Evolutionary conservation across 2,797 vertebrate genomes (phyloP), one percentile per base, ranked within the genome.

Genomic region (Momotus momota): DNA sequence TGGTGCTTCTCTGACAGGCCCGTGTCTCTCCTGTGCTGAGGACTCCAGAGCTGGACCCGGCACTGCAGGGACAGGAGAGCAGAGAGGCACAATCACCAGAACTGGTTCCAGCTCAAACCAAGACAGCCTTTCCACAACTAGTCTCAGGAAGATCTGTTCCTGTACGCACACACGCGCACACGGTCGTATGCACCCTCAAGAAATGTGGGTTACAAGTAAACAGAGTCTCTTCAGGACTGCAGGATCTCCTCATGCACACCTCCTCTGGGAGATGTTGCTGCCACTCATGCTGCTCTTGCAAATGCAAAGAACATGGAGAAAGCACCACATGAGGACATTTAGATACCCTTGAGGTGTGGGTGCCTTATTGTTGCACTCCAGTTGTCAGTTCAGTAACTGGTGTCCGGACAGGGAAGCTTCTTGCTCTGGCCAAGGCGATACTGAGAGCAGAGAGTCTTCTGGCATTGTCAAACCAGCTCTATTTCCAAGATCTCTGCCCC

Each of bases 261-360:
- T 33, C 8, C 55, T 41, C 10, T 54, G 65, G 57, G 55, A 54
- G 40, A 7, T 11, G 57, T 17, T 29, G 65, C 4, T 54, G 57
- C 10, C 18, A 5, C n/a, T 9, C 11, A 0, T 31, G 46, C 40
- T 48, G 29, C 33, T 69, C 29, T 41, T 25, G 1, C n/a, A 6
- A 14, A 5, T 9, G 45, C n/a, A 27, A 13, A n/a, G 23, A 31
- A 13, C 6, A 6, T 27, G 4, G 20, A 11, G 52, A 16, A 38
- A 16, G 16, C 52, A 60, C 54, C 19, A 5, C 7, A 0, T 10
- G 40, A 88, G 40, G 33, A 46, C 52, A 17, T 16, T 2, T 14
- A 11, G 2, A 3, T 12, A 21, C n/a, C 29, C 29, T 25, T 1
- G 26, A 62, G 33, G 21, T 48, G 29, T 6, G 25, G 18, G 9